These are phyloP conservation scores for Girardinichthys multiradiatus DNA, from an alignment of 2,113 vertebrate genomes.

Conservation along the genomic window DNA sequence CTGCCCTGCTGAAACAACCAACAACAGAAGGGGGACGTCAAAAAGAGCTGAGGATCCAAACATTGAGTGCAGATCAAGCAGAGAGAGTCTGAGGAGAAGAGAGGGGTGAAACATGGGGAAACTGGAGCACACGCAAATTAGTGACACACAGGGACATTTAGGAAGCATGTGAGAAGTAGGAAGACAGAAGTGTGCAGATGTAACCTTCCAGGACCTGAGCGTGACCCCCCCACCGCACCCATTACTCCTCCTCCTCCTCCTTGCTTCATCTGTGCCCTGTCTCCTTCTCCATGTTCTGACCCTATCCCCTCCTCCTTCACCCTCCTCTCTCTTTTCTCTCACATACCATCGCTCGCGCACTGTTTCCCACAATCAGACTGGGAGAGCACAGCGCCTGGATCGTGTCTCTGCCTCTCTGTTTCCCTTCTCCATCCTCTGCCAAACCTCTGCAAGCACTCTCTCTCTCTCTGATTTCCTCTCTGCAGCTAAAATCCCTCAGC, in stretches of 20 bases:
- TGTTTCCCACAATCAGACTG: constrained; percentile 54
- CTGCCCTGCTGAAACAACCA: constrained; percentile 59
- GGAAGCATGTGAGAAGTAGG: constrained; percentile 8
- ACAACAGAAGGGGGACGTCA: constrained; percentile 14
- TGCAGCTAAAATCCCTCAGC: constrained; percentile 41
- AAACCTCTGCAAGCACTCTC: constrained; percentile 43
- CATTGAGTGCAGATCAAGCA: constrained; percentile 22
- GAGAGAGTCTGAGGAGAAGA: not conserved
- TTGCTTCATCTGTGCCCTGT: constrained; percentile 29
- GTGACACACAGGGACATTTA: constrained; percentile 35
- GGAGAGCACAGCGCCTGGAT: constrained; percentile 50
- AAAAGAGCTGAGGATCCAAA: constrained; percentile 25
- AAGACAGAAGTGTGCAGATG: constrained; percentile 40
- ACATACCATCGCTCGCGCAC: constrained; percentile 11
- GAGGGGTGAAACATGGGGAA: constrained; percentile 28
- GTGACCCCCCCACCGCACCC: not conserved
- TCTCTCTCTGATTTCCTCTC: constrained; percentile 45
- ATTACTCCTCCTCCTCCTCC: not conserved
- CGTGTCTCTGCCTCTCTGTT: constrained; percentile 48
- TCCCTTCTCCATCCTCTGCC: constrained; percentile 39
- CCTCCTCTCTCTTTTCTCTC: not conserved
- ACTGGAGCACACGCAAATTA: constrained; percentile 58
- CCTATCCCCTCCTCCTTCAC: constrained; percentile 47
- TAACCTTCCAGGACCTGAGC: constrained; percentile 40
- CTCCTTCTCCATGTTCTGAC: constrained; percentile 54